These are phyloP conservation scores for Leptobrachium ailaonicum DNA, from an alignment of 2,113 vertebrate genomes.

Conservation along the genomic window DNA sequence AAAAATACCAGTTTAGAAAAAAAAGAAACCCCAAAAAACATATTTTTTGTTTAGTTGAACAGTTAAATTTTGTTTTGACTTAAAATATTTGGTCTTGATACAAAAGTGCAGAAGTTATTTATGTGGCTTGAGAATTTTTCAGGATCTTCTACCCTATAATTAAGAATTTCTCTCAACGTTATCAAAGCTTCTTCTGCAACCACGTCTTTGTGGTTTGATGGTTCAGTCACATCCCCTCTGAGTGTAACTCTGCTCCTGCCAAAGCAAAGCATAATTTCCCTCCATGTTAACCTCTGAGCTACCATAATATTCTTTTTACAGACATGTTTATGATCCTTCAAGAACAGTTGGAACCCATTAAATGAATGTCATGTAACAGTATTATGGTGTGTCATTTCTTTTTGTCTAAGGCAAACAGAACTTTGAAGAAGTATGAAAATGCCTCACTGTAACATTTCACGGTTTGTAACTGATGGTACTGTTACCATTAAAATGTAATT, in stretches of 20 bases:
- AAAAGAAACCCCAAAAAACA: background rate
- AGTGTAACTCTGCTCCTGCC: background rate
- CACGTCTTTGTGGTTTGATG: constrained; percentile 41
- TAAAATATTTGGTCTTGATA: constrained; percentile 35
- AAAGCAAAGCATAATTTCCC: constrained; percentile 1
- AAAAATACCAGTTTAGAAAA: background rate
- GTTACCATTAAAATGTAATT: too few relatives aligned
- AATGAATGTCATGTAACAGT: too few relatives aligned
- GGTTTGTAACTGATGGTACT: too few relatives aligned
- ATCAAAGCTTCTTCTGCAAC: constrained; percentile 38
- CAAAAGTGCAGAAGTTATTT: constrained; percentile 27
- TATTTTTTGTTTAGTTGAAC: constrained; percentile 14
- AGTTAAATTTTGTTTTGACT: constrained; percentile 11
- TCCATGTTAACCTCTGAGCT: constrained; percentile 15
- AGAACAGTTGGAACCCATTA: too few relatives aligned
- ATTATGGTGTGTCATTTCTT: too few relatives aligned
- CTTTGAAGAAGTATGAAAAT: too few relatives aligned
- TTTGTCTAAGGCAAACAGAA: too few relatives aligned
- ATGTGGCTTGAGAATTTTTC: constrained; percentile 31
- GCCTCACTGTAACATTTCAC: too few relatives aligned
- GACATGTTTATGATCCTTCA: too few relatives aligned
- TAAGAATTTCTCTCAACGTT: constrained; percentile 32
- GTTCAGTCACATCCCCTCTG: constrained; percentile 19
- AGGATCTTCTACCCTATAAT: constrained; percentile 36
- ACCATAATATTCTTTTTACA: too few relatives aligned